Percentiles rank a stretch among this genome's conserved stretches.
Evolutionary conservation across 30 jellyfish, hydroid and myxozoan species (phyloP).

Genomic region (Hydra vulgaris): DNA sequence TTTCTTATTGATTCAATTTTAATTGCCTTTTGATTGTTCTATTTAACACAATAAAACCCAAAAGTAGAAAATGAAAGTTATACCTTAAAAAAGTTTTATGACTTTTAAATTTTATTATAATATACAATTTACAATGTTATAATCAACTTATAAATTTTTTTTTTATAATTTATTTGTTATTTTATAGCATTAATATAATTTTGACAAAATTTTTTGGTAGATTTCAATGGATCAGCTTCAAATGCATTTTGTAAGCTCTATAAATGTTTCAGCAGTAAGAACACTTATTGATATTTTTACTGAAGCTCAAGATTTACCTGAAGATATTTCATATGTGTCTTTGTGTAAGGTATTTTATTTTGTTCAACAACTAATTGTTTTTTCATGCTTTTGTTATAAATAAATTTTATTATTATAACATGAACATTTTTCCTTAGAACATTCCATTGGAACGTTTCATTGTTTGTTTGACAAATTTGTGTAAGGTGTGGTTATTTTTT

Average conservation of each 20-base stretch:
- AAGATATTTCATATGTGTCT: slow-evolving; percentile 35
- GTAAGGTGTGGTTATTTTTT: slow-evolving; percentile 56
- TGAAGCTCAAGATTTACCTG: slow-evolving; percentile 6
- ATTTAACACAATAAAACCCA: no score
- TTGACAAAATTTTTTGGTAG: slow-evolving; percentile 13
- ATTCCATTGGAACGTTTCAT: slow-evolving; percentile 47
- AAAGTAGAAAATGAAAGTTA: no score
- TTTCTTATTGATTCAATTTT: no score
- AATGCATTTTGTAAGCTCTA: slow-evolving; percentile 88
- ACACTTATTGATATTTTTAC: neutral
- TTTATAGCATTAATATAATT: neutral
- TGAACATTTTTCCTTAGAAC: slow-evolving; percentile 21
- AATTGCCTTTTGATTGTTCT: no score
- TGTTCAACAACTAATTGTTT: neutral
- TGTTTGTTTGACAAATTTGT: slow-evolving; percentile 50
- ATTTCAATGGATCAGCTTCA: slow-evolving; percentile 98
- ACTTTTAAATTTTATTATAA: no score
- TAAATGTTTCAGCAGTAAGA: slow-evolving; percentile 56
- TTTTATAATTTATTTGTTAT: no score
- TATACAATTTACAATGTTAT: no score
- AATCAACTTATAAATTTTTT: no score
- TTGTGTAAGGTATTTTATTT: slow-evolving; percentile 31
- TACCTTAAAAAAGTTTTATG: no score
- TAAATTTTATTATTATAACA: no score
- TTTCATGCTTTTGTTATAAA: no score